These are phyloP conservation scores for Halictus rubicundus DNA, from an alignment of 1,140 invertebrate species.

Conservation along the genomic window DNA sequence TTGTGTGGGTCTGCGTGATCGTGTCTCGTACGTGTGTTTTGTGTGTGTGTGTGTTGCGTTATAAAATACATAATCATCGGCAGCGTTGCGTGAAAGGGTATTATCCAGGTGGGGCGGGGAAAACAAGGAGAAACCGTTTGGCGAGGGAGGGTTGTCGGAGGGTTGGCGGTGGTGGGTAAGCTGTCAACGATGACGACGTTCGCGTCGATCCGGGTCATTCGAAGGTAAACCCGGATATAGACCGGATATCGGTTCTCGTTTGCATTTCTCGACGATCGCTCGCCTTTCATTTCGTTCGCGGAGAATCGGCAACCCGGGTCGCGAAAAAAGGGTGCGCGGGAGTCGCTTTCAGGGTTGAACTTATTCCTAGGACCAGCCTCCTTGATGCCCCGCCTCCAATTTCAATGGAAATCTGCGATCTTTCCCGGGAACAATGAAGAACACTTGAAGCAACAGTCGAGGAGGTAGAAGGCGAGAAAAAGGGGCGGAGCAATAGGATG, in stretches of 20 bases:
- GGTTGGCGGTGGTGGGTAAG: not conserved
- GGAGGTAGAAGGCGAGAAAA: too few relatives aligned
- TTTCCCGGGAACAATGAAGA: too few relatives aligned
- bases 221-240: not conserved
- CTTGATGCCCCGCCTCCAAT: too few relatives aligned
- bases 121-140: too few relatives aligned
- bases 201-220: not conserved
- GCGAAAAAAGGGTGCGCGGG: too few relatives aligned
- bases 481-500: too few relatives aligned
- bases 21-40: slow-evolving; percentile 18
- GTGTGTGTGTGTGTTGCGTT: slow-evolving; percentile 11
- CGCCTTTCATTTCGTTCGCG: not conserved
- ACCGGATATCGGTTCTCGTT: not conserved
- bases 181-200: slow-evolving; percentile 5
- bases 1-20: not conserved
- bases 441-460: too few relatives aligned
- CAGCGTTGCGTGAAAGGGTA: slow-evolving; percentile 15
- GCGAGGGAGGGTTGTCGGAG: not conserved
- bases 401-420: too few relatives aligned
- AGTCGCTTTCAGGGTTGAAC: too few relatives aligned
- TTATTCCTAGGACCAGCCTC: too few relatives aligned
- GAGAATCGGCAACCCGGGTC: too few relatives aligned
- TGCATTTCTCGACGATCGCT: not conserved
- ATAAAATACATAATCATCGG: slow-evolving; percentile 36
- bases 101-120: too few relatives aligned